phyloP scores from a whole-genome alignment of 1,140 invertebrate genomes.

The Halesus radiatus region DNA sequence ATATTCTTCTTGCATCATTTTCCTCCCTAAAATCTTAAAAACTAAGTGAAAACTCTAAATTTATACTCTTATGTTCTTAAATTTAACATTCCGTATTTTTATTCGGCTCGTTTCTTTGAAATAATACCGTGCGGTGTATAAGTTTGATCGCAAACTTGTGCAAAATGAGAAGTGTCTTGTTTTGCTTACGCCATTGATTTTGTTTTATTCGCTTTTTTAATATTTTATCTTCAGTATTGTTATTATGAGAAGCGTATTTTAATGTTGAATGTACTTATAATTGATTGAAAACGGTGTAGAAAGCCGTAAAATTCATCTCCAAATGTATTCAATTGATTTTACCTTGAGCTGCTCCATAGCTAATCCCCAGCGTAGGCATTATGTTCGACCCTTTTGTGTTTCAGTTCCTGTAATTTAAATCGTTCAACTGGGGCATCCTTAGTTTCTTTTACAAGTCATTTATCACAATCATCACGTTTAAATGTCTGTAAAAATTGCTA shows the following conservation, averaged over 20 bases:
- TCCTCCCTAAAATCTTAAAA: slow-evolving; percentile 1
- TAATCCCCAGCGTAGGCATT: neutral
- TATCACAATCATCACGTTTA: no score
- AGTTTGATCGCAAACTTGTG: neutral
- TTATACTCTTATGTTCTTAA: no score
- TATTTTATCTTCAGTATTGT: neutral
- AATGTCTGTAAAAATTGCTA: no score
- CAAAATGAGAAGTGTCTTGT: neutral
- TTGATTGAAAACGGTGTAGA: no score
- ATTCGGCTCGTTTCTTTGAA: no score
- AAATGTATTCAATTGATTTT: neutral
- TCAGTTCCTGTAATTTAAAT: no score
- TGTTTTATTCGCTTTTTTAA: neutral
- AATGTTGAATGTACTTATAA: no score
- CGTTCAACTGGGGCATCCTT: neutral
- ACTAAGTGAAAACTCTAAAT: neutral
- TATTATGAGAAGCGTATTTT: neutral
- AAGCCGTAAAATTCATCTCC: neutral
- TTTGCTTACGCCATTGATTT: neutral
- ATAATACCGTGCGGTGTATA: no score
- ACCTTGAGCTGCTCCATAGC: neutral
- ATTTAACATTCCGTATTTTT: no score
- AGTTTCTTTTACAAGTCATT: neutral
- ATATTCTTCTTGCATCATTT: slow-evolving; percentile 44
- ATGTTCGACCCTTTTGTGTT: no score